These are phyloP conservation scores for Falco peregrinus DNA, from an alignment of 2,797 vertebrate genomes.

Conservation along the genomic window DNA sequence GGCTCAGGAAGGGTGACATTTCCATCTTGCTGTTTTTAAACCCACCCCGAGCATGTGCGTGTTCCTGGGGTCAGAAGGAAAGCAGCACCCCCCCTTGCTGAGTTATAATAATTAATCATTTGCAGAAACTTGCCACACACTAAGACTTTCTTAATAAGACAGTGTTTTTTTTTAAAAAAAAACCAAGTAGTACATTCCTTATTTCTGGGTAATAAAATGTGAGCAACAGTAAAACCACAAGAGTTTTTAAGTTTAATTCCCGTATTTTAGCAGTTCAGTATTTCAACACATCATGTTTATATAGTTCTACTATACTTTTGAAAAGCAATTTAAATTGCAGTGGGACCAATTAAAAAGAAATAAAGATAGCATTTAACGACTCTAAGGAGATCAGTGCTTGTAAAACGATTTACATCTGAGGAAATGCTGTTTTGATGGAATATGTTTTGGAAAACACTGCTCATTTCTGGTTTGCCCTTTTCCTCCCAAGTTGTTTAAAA, in stretches of 20 bases:
- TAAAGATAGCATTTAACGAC: neutral
- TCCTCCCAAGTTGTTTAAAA: neutral
- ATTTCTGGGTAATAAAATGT: neutral
- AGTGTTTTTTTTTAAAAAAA: neutral
- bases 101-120: neutral
- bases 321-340: neutral
- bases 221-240: neutral
- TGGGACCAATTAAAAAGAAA: neutral
- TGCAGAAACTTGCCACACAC: neutral
- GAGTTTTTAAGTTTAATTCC: neutral
- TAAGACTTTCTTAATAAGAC: neutral
- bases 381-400: neutral
- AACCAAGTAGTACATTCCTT: neutral
- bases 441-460: neutral
- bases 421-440: neutral
- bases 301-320: neutral
- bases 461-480: neutral
- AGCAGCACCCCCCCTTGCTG: neutral
- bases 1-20: neutral
- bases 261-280: neutral
- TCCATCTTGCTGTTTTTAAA: neutral
- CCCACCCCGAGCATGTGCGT: fast-evolving
- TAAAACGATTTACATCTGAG: neutral
- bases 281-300: neutral
- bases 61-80: neutral